A percentile compares a stretch with the other conserved stretches of the same genome.
Evolutionary conservation across 2,113 vertebrate species (phyloP).

Genomic region (sheep (Ovis aries)): ARS-UI_Ramb_v3.0 NC_056061.1:69601001-69601500

Average conservation of each 20-base stretch:
- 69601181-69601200: not conserved
- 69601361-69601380: not conserved
- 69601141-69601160: not conserved
- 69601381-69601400: too few species aligned
- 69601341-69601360: not conserved
- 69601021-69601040: not conserved
- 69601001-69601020: not conserved
- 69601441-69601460: not conserved
- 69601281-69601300: not conserved
- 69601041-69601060: not conserved
- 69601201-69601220: not conserved
- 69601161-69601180: not conserved
- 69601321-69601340: not conserved
- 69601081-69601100: not conserved
- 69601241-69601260: not conserved
- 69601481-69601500: not conserved
- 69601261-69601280: not conserved
- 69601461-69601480: not conserved
- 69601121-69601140: not conserved
- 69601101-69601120: not conserved
- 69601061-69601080: not conserved
- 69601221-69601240: not conserved
- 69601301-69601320: not conserved
- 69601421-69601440: not conserved
- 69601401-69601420: not conserved